Base-by-base conservation (phyloP, 1,140 invertebrate genomes). In the Drosophila obscura region DNA sequence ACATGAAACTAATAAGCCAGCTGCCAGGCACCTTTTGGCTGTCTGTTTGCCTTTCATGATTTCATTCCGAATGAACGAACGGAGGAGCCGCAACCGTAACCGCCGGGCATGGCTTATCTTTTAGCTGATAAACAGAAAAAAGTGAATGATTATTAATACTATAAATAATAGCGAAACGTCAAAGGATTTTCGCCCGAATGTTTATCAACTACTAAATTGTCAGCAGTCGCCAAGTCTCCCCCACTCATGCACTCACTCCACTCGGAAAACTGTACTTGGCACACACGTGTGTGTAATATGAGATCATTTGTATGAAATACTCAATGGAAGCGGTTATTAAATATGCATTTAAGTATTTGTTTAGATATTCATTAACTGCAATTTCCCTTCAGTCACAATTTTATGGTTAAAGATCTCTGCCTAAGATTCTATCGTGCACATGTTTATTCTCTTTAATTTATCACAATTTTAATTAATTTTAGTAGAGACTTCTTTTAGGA, bases 71-170 rank as follows among this genome's bases (percentile, higher is more conserved):
- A 58, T 71, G 48, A 69, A 16, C 44, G 63, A 69, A 9, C 31
- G 51, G 61, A 62, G 49, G 28, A 66, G 44, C 35, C 2, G 31
- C 2, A 9, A 9, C 8, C 8, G 31, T 31, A 31, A 35, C 6
- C 19, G 56, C 24, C 22, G 66, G 44, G 60, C 55, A 16, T 16
- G 11, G 65, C 73, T 82, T 85, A 85, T 87, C 82, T 78, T 43
- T 56, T 13, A 13, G 46, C 58, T 77, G 82, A 85, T 85, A 85
- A 85, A 62, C 69, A 28, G 35, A 26, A 49, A 55, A 28, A 49
- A 52, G 35, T 58, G 53, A 74, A 74, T 88, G 78, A 85, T 85
- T 85, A 87, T 87, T 78, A 85, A 85, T 87, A 85, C 78, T 85
- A 85, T 85, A 87, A 87, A 87, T 87, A 87, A 88, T 76, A 53